Percentiles rank a stretch among this genome's conserved stretches.
phyloP scores from a whole-genome alignment of 2,888 invertebrate species.

The Rotaria socialis region DNA sequence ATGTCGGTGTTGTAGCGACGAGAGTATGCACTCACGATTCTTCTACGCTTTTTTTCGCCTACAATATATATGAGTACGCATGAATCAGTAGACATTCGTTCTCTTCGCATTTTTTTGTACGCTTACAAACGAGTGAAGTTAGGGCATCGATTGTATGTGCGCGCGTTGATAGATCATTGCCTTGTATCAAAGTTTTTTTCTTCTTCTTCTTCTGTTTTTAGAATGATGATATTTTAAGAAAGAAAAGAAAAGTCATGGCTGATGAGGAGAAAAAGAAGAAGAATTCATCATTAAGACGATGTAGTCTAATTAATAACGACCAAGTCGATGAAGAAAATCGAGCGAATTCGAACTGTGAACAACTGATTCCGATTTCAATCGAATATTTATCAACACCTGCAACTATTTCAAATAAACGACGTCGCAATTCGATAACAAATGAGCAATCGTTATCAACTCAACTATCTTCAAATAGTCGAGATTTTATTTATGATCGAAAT shows the following conservation, averaged over 20 bases:
- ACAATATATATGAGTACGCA: neutral
- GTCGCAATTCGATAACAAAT: neutral
- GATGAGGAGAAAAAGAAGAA: neutral
- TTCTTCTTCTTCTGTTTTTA: neutral
- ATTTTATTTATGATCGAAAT: neutral
- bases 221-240: slow-evolving; percentile 11
- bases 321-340: neutral
- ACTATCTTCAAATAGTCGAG: neutral
- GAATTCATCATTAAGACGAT: neutral
- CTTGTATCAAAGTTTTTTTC: neutral
- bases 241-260: neutral
- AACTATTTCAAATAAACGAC: neutral
- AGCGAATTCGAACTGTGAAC: neutral
- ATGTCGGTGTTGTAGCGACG: slow-evolving; percentile 32
- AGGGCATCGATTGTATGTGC: neutral
- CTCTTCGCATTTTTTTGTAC: neutral
- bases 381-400: neutral
- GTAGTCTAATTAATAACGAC: neutral
- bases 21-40: neutral
- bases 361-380: neutral
- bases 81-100: neutral
- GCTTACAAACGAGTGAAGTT: slow-evolving; percentile 8
- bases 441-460: neutral
- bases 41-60: neutral
- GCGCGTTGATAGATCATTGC: neutral